A percentile compares a stretch with the other conserved stretches of the same genome.
These are phyloP conservation scores for Macroglossus sobrinus DNA, from an alignment of 2,113 vertebrate genomes.

Conservation along the genomic window DNA sequence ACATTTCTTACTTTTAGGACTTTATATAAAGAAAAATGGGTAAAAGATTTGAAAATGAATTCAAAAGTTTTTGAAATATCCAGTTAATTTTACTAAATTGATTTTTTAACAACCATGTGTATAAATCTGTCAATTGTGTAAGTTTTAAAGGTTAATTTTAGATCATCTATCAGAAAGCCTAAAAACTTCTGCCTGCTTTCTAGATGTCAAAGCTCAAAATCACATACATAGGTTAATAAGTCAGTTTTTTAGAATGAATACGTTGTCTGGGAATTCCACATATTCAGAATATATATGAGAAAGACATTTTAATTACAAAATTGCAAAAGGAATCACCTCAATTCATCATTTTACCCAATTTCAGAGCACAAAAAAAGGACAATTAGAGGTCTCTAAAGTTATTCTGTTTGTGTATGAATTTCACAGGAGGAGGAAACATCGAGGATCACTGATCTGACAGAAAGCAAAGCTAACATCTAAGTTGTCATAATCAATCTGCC, in stretches of 20 bases:
- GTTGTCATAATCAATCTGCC: slow-evolving; percentile 13
- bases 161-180: slow-evolving; percentile 32
- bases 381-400: background rate
- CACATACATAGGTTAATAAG: slow-evolving; percentile 32
- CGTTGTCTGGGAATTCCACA: background rate
- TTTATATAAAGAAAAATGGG: slow-evolving; percentile 34
- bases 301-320: slow-evolving; percentile 52
- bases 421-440: background rate
- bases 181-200: slow-evolving; percentile 34
- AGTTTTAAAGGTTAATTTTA: slow-evolving; percentile 53
- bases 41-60: slow-evolving; percentile 47
- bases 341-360: slow-evolving; percentile 28
- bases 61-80: slow-evolving; percentile 6
- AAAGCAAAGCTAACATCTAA: slow-evolving; percentile 22
- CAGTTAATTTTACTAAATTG: slow-evolving; percentile 40
- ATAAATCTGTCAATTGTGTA: slow-evolving; percentile 52
- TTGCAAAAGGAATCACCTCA: slow-evolving; percentile 25
- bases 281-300: slow-evolving; percentile 40
- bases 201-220: slow-evolving; percentile 62
- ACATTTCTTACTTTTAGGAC: slow-evolving; percentile 23
- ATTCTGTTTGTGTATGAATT: background rate
- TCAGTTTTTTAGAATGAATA: slow-evolving; percentile 43
- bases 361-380: slow-evolving; percentile 26
- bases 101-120: slow-evolving; percentile 45
- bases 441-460: background rate